Evolutionary conservation across 2,113 vertebrate species (phyloP).

Genomic region (Hyperopisus bebe): DNA sequence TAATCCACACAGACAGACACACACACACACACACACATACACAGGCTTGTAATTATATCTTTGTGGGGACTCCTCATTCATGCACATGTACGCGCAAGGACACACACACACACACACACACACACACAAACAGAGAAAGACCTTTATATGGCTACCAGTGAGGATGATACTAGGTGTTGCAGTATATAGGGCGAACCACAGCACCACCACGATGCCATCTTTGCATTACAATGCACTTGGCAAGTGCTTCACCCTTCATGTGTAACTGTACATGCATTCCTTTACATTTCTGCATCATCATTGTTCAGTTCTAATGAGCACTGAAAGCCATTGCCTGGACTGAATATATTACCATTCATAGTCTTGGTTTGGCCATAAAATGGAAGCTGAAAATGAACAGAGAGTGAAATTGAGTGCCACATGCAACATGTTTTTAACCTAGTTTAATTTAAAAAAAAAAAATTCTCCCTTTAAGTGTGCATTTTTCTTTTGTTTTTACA

Average conservation of each 20-base stretch:
- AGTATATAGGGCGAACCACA: not conserved
- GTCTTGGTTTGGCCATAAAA: conserved; percentile 38
- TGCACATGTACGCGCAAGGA: no score
- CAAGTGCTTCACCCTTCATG: conserved; percentile 40
- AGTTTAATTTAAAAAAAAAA: no score
- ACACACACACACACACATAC: not conserved
- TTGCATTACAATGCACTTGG: conserved; percentile 61
- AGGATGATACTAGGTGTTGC: not conserved
- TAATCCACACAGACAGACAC: not conserved
- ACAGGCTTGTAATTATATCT: no score
- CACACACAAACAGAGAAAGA: not conserved
- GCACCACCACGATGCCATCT: conserved; percentile 27
- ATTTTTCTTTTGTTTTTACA: not conserved
- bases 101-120: not conserved
- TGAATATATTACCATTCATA: conserved; percentile 52
- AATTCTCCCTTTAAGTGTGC: not conserved
- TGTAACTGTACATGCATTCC: conserved; percentile 56
- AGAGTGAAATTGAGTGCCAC: not conserved
- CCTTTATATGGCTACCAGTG: not conserved
- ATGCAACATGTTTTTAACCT: not conserved
- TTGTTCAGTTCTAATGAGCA: conserved; percentile 57
- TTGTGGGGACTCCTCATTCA: no score
- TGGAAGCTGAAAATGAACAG: conserved; percentile 29
- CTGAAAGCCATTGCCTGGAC: conserved; percentile 49
- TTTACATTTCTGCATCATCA: conserved; percentile 58